Conservation (phyloP, 2,797 vertebrate genomes). For the Anisognathus igniventris region DNA sequence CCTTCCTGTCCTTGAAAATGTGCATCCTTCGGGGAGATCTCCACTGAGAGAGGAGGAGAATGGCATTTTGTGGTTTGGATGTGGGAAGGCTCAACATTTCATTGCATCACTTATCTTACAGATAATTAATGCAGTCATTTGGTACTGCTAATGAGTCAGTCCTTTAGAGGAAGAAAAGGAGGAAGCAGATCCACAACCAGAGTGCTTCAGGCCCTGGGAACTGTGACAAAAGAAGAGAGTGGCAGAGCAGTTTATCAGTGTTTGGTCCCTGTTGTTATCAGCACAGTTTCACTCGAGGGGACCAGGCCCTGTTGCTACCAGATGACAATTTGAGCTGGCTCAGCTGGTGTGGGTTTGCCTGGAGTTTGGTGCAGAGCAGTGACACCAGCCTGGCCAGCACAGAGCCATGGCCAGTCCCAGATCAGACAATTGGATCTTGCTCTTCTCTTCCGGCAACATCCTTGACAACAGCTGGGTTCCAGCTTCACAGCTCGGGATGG, state of each 20-base stretch:
- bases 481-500: neutral
- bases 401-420: neutral
- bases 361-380: neutral
- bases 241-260: neutral
- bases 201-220: neutral
- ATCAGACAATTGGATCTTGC: neutral
- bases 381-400: neutral
- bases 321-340: neutral
- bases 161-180: neutral
- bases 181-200: neutral
- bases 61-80: neutral
- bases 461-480: neutral
- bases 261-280: neutral
- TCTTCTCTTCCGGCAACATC: neutral
- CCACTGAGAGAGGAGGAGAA: neutral
- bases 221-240: neutral
- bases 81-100: neutral
- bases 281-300: accelerated
- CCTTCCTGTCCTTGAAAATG: neutral
- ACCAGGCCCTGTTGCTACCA: neutral
- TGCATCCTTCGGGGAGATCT: accelerated
- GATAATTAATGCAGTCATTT: neutral
- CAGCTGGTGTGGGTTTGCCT: neutral
- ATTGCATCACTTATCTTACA: neutral
- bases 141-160: neutral